Conservation (phyloP, 2,888 invertebrate species). For the Platynereis dumerilii region DNA sequence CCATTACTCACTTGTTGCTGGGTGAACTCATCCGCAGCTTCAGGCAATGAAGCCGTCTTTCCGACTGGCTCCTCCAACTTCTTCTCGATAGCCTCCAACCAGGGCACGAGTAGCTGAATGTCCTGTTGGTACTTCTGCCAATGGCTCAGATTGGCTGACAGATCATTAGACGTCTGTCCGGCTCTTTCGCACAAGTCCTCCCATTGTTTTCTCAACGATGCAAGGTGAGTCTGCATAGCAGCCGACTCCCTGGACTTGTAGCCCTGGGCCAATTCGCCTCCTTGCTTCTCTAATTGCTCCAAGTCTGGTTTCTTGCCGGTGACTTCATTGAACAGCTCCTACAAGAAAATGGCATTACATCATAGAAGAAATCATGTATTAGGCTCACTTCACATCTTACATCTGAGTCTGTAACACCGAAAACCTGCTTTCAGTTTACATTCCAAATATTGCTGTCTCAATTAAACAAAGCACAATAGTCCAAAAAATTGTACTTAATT, state of each 20-base stretch:
- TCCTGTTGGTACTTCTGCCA: constrained; percentile 84
- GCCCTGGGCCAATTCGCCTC: constrained; percentile 72
- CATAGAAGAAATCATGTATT: too few species aligned
- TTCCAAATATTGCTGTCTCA: too few species aligned
- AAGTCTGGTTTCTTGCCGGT: constrained; percentile 77
- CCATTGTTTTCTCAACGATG: constrained; percentile 77
- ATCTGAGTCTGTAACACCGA: too few species aligned
- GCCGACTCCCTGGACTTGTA: constrained; percentile 70
- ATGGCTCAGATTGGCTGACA: constrained; percentile 79
- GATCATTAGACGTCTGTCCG: constrained; percentile 76
- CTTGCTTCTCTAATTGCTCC: constrained; percentile 78
- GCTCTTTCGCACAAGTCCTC: constrained; percentile 78
- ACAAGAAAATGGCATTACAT: neutral
- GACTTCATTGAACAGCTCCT: constrained; percentile 75
- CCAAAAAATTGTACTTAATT: too few species aligned
- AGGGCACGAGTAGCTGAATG: constrained; percentile 81
- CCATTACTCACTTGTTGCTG: constrained; percentile 69
- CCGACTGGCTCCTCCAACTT: constrained; percentile 75
- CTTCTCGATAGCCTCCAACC: constrained; percentile 87
- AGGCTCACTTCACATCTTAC: too few species aligned
- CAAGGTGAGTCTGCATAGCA: constrained; percentile 78
- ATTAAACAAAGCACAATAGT: too few species aligned
- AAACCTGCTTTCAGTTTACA: too few species aligned
- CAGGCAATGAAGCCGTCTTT: constrained; percentile 79
- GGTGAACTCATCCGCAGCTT: constrained; percentile 69